These are phyloP conservation scores for Heliconius hewitsoni DNA, from an alignment of 1,140 invertebrate genomes.

Conservation along the genomic window DNA sequence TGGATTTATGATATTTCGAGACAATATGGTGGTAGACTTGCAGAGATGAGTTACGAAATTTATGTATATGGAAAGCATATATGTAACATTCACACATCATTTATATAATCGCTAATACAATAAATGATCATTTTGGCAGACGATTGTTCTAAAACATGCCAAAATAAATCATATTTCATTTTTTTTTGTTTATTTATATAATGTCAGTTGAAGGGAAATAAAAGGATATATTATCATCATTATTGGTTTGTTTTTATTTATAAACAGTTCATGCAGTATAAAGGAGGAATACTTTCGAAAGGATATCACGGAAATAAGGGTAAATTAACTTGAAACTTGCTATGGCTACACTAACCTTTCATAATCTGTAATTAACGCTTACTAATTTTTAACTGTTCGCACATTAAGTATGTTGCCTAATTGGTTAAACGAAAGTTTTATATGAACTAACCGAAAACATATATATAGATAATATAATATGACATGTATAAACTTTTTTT, in stretches of 20 bases:
- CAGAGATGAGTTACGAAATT: background rate
- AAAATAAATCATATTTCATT: conserved; percentile 20
- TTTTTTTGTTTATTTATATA: conserved; percentile 37
- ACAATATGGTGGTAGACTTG: conserved; percentile 47
- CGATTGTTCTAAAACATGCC: conserved; percentile 20
- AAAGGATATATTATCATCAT: conserved; percentile 71
- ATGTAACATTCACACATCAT: conserved; percentile 19
- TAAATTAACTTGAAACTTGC: conserved; percentile 40
- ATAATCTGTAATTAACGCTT: conserved; percentile 24
- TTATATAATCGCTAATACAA: conserved; percentile 25
- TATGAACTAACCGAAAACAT: background rate
- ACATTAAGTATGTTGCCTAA: conserved; percentile 21
- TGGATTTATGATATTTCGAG: conserved; percentile 44
- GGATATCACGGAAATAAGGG: conserved; percentile 40
- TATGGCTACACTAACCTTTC: conserved; percentile 29
- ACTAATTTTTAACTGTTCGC: conserved; percentile 27
- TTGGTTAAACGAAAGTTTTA: conserved; percentile 8
- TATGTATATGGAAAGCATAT: conserved; percentile 33
- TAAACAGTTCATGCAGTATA: conserved; percentile 46
- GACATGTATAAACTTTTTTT: background rate
- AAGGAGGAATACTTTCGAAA: conserved; percentile 45
- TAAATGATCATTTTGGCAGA: conserved; percentile 16
- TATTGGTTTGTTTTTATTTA: conserved; percentile 73
- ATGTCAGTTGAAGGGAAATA: conserved; percentile 52
- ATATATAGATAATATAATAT: background rate